Evolutionary conservation across 2,888 invertebrate genomes (phyloP), one percentile per base, ranked within the genome.

Genomic region (Argyresthia goedartella): DNA sequence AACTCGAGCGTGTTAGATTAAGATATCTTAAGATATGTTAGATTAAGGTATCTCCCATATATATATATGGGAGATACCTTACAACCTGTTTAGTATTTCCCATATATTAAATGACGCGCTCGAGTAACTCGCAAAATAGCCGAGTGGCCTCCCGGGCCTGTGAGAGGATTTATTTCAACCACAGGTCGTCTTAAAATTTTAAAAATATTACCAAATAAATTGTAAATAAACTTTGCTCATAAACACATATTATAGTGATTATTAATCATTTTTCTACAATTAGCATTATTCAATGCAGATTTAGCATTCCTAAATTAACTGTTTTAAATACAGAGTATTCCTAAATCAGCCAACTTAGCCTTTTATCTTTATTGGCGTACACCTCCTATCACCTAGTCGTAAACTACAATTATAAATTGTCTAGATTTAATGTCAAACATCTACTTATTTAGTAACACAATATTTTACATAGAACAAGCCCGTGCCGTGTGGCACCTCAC

Each of bases 401-500:
- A 25, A 2, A 25, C 25, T 25, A 25, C 25, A 47, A 34, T 33
- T 46, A 46, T 25, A 25, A 25, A 47, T 47, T 47, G 47, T 47
- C 47, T 47, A 33, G 13, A 13, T 47, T 34, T n/a, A 47, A 47
- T 47, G 47, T 47, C 33, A 47, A 47, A 47, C 47, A 47, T 47
- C 11, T 47, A 47, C 47, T 47, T 47, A 47, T n/a, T 73, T 59
- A 35, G 11, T 34, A 35, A 47, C 35, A 47, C 34, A 34, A 25
- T 47, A 25, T 25, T 25, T 25, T 25, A 25, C 25, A 25, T 25
- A 25, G 25, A 11, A 4, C 13, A 41, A 41, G 10, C 41, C 11
- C 6, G 2, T 25, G 25, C 25, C 25, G n/a, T 4, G 41, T 41
- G 41, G 11, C 41, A 41, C 41, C 41, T 41, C 13, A 41, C 41